These are phyloP conservation scores for Glyphotaelius pellucidus DNA, from an alignment of 2,888 invertebrate species.

Conservation along the genomic window DNA sequence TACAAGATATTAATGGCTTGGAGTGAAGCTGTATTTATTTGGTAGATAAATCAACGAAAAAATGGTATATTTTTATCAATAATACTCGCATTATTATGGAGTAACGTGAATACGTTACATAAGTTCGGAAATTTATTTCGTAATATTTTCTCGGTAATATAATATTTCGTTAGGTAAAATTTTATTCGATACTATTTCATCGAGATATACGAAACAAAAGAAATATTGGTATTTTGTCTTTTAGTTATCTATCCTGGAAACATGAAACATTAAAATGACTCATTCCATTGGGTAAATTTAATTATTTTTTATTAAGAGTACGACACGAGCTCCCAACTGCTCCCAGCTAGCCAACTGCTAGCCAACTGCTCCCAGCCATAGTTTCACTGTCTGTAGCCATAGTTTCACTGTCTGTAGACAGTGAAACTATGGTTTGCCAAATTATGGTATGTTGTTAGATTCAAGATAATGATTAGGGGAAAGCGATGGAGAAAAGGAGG, in stretches of 20 bases:
- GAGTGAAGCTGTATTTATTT: background rate
- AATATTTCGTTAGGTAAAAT: background rate
- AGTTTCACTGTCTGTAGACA: too few relatives aligned
- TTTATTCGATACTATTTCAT: background rate
- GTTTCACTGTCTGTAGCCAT: too few relatives aligned
- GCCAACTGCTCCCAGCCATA: too few relatives aligned
- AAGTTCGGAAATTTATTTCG: background rate
- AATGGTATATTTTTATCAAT: background rate
- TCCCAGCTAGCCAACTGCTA: too few relatives aligned
- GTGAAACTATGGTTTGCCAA: too few relatives aligned
- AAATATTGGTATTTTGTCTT: background rate
- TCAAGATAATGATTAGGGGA: too few relatives aligned
- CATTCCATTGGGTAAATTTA: background rate
- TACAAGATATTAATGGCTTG: background rate
- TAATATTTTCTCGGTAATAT: background rate
- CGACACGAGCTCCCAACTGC: too few relatives aligned
- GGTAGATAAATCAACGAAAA: background rate
- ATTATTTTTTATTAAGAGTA: too few relatives aligned
- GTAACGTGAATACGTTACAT: background rate
- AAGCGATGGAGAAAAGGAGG: too few relatives aligned
- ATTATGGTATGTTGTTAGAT: too few relatives aligned
- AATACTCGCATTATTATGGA: background rate
- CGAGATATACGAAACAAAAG: background rate
- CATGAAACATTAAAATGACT: background rate
- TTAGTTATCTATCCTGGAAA: background rate